Conservation (phyloP, 2,888 invertebrate species). For the Xanthorhoe spadicearia region DNA sequence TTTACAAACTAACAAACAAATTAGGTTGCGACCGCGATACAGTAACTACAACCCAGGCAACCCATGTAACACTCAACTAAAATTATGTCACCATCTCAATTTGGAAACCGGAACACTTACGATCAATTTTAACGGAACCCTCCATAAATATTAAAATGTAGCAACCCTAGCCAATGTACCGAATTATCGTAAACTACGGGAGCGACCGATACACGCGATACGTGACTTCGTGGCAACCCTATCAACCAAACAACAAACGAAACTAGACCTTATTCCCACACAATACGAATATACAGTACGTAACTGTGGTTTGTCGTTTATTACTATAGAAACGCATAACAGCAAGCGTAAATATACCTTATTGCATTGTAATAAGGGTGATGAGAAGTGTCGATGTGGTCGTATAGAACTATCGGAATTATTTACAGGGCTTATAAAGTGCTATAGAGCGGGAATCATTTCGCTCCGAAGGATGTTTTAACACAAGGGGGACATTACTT, state of each 20-base stretch:
- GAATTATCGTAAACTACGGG: constrained; percentile 54
- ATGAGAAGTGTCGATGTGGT: constrained; percentile 16
- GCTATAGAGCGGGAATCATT: constrained; percentile 44
- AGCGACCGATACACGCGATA: constrained; percentile 50
- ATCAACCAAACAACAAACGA: constrained; percentile 23
- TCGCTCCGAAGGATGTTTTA: constrained; percentile 43
- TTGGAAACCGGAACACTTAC: constrained; percentile 44
- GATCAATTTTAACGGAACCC: constrained; percentile 44
- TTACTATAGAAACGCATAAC: constrained; percentile 18
- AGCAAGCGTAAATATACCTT: constrained; percentile 35
- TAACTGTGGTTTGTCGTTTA: constrained; percentile 29
- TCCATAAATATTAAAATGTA: constrained; percentile 47
- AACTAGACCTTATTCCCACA: constrained; percentile 36
- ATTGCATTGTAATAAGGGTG: constrained; percentile 30
- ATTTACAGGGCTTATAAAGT: constrained; percentile 52
- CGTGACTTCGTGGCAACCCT: constrained; percentile 45
- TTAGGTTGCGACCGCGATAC: constrained; percentile 3
- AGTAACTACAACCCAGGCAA: constrained; percentile 6
- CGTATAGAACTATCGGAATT: constrained; percentile 44
- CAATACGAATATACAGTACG: constrained; percentile 14
- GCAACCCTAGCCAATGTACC: constrained; percentile 49
- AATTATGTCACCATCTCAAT: constrained; percentile 38
- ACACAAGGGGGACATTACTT: constrained; percentile 34
- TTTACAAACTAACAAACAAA: constrained; percentile 2
- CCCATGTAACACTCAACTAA: constrained; percentile 30